Evolutionary conservation across 2,113 vertebrate genomes (phyloP).

Genomic region (Fregetta grallaria): DNA sequence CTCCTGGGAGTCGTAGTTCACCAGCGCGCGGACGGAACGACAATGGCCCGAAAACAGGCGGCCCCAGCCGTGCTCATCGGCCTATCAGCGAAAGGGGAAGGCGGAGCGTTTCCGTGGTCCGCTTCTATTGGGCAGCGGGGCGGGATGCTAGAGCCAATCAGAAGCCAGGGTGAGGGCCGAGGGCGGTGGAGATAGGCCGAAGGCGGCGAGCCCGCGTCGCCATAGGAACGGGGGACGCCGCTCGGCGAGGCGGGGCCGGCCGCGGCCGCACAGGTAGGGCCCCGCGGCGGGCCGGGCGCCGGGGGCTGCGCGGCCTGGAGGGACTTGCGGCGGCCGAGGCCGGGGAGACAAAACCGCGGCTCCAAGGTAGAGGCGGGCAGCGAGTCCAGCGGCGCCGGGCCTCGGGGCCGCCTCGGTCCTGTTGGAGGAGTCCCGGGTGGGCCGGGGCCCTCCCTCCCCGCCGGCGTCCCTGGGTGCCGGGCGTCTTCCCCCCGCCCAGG

Average conservation of each 20-base stretch:
- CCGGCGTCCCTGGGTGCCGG: neutral
- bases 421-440: neutral
- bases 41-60: neutral
- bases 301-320: no score
- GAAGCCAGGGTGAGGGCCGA: neutral
- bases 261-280: neutral
- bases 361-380: neutral
- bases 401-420: neutral
- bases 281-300: no score
- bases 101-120: fast-evolving
- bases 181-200: fast-evolving
- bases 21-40: fast-evolving
- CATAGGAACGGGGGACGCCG: slow-evolving; percentile 60
- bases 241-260: neutral
- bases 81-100: neutral
- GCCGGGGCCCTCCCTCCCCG: no score
- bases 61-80: neutral
- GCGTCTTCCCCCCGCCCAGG: fast-evolving
- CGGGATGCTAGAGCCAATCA: neutral
- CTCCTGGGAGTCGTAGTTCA: slow-evolving; percentile 56
- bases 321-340: fast-evolving
- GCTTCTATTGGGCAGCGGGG: neutral
- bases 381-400: neutral
- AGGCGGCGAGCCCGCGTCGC: neutral
- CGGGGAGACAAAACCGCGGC: neutral